Conservation (phyloP, 2,113 vertebrate genomes). For the Hassar affinis region DNA sequence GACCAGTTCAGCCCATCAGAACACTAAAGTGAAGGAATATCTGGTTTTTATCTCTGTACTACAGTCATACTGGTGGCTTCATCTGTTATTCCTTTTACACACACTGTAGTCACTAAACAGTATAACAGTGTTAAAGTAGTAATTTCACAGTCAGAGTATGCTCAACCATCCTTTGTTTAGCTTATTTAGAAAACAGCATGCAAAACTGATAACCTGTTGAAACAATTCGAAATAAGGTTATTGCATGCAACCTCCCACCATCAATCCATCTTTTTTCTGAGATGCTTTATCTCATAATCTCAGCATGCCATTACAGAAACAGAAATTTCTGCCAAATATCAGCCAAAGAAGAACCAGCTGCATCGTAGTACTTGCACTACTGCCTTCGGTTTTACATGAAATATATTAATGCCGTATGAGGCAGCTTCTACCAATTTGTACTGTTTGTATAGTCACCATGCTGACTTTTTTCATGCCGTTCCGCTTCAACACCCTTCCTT, state of each 20-base stretch:
- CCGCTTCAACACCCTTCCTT: background rate
- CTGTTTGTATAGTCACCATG: background rate
- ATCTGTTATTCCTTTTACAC: background rate
- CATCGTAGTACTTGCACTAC: background rate
- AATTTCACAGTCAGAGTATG: background rate
- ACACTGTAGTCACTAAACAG: background rate
- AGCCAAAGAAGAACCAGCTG: background rate
- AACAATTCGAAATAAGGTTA: background rate
- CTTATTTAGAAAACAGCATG: background rate
- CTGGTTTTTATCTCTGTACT: background rate
- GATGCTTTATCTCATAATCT: background rate
- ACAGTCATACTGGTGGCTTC: background rate
- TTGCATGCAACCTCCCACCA: background rate
- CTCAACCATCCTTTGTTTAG: background rate
- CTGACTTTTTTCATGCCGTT: constrained; percentile 6
- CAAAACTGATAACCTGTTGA: background rate
- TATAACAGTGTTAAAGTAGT: background rate
- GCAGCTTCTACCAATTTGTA: background rate
- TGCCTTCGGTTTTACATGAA: background rate
- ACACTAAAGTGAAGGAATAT: background rate
- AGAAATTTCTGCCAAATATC: background rate
- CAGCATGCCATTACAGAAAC: background rate
- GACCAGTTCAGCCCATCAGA: background rate
- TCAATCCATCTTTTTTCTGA: background rate
- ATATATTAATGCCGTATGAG: background rate